Conservation (phyloP, 1,140 invertebrate species). For the Micrasema longulum region DNA sequence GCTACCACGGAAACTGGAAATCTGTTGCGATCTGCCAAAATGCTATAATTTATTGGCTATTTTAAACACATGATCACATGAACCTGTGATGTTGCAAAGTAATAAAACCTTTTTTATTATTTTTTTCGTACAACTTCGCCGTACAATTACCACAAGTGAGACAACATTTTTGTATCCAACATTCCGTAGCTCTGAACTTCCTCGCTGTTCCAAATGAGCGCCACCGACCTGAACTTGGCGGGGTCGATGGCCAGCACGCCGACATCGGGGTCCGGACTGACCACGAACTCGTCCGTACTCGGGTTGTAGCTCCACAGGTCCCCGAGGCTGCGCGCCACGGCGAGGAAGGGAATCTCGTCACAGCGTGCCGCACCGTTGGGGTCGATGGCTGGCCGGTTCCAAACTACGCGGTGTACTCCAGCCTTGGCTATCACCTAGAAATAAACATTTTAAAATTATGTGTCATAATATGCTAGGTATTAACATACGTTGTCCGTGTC, state of each 20-base stretch:
- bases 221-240: constrained; percentile 69
- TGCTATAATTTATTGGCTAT: no score
- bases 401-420: constrained; percentile 95
- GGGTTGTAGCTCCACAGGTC: constrained; percentile 98
- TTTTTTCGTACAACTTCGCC: no score
- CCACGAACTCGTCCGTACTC: constrained; percentile 89
- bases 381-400: constrained; percentile 89
- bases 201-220: neutral
- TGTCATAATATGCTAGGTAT: no score
- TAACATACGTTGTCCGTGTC: no score
- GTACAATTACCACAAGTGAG: no score
- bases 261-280: constrained; percentile 97
- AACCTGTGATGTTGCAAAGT: no score
- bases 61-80: no score
- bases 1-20: no score
- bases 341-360: constrained; percentile 96
- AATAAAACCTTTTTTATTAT: no score
- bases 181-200: no score
- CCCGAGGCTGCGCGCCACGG: constrained; percentile 93
- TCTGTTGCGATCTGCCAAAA: no score
- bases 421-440: constrained; percentile 80
- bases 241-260: constrained; percentile 88
- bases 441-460: neutral
- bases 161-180: no score
- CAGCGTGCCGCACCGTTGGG: constrained; percentile 86